Evolutionary conservation across 2,888 invertebrate species (phyloP), one percentile per base, ranked within the genome.

Genomic region (Aphodius granarius): DNA sequence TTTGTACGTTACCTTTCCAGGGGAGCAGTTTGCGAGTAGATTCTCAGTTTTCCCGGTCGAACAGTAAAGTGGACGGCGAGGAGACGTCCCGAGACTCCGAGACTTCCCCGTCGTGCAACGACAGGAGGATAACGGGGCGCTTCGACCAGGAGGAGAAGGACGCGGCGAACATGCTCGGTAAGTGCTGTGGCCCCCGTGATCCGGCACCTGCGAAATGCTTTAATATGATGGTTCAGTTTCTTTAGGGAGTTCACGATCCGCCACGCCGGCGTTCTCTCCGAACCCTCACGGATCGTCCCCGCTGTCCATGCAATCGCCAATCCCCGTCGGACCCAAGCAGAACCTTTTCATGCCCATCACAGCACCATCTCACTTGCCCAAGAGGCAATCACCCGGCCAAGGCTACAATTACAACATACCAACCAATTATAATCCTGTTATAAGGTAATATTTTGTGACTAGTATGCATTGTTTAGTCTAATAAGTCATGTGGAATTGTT

Each of bases 101-200:
- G 88, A 96, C 93, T 15, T 94, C 94, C 74, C 95, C 96, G n/a
- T 95, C 94, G 84, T 94, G 93, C 86, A 91, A 90, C 81, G 91
- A 91, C 79, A 84, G 90, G 79, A 90, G 95, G 81, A 92, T 95
- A 83, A 90, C 95, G 63, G 94, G 95, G 2, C 90, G 95, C 75
- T 96, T 96, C 87, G 97, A 97, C 87, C 95, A 94, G 81, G 97
- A 98, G 84, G 98, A 98, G 88, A 97, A 96, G 0, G 98, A 98
- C 88, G 98, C 97, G 77, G 98, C 98, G 71, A 97, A 96, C 87
- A 97, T 97, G 96, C 90, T 98, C 78, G 95, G 95, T 94, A 88
- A 87, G 88, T 85, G 19, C 43, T 43, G 18, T 9, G 20, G 20
- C 62, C 43, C 43, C 43, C 13, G 6, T 6, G 13, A 43, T 43